Conservation (phyloP, 1,140 invertebrate genomes). For the Ceratosolen solmsi region DNA sequence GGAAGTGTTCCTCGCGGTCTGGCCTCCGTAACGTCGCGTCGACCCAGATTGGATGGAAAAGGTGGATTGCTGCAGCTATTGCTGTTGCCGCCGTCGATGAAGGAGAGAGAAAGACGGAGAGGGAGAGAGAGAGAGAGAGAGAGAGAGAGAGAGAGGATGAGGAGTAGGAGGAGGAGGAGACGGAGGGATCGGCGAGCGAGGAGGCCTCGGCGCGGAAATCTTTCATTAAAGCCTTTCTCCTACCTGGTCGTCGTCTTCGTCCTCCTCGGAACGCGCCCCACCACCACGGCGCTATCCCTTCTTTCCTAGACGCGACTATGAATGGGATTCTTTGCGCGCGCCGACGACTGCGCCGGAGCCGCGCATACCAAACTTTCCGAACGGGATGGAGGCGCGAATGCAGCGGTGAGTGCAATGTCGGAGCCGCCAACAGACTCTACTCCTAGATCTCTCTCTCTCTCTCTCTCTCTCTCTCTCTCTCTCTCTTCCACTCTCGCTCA, state of each 20-base stretch:
- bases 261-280: background rate
- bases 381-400: background rate
- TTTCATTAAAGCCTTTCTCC: slow-evolving; percentile 37
- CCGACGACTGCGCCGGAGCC: background rate
- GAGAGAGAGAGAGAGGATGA: background rate
- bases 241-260: slow-evolving; percentile 1
- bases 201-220: background rate
- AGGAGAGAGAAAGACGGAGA: background rate
- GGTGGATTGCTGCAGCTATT: slow-evolving; percentile 1
- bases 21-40: slow-evolving; percentile 28
- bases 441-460: no score
- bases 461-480: background rate
- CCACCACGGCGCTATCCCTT: background rate
- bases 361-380: background rate
- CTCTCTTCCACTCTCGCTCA: background rate
- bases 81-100: background rate
- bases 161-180: background rate
- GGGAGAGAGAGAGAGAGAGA: background rate
- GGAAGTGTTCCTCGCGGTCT: background rate
- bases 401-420: background rate
- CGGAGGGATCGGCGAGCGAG: background rate
- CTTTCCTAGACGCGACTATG: slow-evolving; percentile 20
- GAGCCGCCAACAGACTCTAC: background rate
- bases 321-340: slow-evolving; percentile 40
- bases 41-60: slow-evolving; percentile 36